Conservation (phyloP, 2,113 vertebrate species). For the Pelobates fuscus region DNA sequence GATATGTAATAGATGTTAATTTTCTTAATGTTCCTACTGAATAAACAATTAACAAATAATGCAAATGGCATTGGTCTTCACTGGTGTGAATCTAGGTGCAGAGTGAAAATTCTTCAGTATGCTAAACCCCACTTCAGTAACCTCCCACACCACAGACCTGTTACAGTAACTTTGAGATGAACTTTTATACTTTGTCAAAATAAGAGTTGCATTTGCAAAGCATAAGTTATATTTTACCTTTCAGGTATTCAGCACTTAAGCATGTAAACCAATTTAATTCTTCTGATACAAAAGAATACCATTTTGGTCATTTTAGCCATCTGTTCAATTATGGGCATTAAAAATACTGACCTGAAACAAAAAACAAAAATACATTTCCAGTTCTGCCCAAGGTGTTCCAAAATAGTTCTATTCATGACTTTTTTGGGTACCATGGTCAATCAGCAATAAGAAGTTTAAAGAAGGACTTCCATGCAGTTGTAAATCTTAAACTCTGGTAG, state of each 20-base stretch:
- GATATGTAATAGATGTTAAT: neutral
- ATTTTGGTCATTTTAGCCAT: no score
- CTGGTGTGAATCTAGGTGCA: constrained; percentile 79
- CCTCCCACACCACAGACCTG: constrained; percentile 43
- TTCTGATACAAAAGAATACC: no score
- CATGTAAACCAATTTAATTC: no score
- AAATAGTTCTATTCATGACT: no score
- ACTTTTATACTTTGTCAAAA: constrained; percentile 81
- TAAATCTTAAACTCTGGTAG: no score
- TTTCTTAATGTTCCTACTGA: constrained; percentile 51
- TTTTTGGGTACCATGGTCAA: no score
- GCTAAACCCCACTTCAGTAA: constrained; percentile 61
- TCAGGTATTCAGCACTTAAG: constrained; percentile 77
- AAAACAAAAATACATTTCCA: no score
- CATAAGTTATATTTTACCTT: constrained; percentile 71
- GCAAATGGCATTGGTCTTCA: constrained; percentile 65
- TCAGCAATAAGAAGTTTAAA: no score
- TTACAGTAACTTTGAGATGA: constrained; percentile 77
- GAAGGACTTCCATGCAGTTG: no score
- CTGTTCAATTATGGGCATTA: no score
- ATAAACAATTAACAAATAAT: constrained; percentile 60
- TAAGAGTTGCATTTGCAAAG: constrained; percentile 45
- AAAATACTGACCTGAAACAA: no score
- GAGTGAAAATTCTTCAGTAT: constrained; percentile 86
- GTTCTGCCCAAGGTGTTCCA: no score